These are phyloP conservation scores for Drosophila silvestris DNA, from an alignment of 2,888 invertebrate species.

Conservation along the genomic window DNA sequence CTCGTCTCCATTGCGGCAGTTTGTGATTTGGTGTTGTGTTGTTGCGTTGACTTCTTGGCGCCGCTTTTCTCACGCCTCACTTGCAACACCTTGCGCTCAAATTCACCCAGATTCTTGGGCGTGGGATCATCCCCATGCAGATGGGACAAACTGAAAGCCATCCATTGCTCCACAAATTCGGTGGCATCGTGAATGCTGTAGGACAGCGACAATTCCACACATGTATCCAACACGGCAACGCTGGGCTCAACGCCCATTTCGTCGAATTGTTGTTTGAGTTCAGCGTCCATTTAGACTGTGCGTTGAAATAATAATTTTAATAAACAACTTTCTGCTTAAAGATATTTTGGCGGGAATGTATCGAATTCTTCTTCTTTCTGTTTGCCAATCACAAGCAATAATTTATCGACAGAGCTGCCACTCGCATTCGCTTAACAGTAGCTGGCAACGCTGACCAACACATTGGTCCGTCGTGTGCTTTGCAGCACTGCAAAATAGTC, in stretches of 20 bases:
- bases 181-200: conserved; percentile 89
- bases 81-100: conserved; percentile 89
- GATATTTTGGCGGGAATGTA: conserved; percentile 53
- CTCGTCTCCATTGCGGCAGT: conserved; percentile 47
- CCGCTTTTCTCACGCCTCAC: conserved; percentile 85
- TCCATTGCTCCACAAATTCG: conserved; percentile 91
- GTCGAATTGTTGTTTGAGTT: conserved; percentile 87
- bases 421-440: neutral
- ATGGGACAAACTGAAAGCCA: conserved; percentile 90
- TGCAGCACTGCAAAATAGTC: conserved; percentile 51
- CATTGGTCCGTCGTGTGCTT: conserved; percentile 6
- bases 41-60: conserved; percentile 52
- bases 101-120: conserved; percentile 87
- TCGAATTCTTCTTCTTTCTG: conserved; percentile 18
- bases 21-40: conserved; percentile 40
- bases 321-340: neutral
- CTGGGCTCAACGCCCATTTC: conserved; percentile 87
- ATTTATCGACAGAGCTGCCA: conserved; percentile 1
- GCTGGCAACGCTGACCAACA: conserved; percentile 5
- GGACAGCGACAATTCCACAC: conserved; percentile 88
- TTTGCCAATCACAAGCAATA: conserved; percentile 19
- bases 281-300: conserved; percentile 73
- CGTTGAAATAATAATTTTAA: neutral
- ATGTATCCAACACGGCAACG: conserved; percentile 87
- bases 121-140: conserved; percentile 88